Percentiles rank a stretch among this genome's conserved stretches.
phyloP scores from a whole-genome alignment of 2,113 vertebrate species.

The Actenoides lindsayi region DNA sequence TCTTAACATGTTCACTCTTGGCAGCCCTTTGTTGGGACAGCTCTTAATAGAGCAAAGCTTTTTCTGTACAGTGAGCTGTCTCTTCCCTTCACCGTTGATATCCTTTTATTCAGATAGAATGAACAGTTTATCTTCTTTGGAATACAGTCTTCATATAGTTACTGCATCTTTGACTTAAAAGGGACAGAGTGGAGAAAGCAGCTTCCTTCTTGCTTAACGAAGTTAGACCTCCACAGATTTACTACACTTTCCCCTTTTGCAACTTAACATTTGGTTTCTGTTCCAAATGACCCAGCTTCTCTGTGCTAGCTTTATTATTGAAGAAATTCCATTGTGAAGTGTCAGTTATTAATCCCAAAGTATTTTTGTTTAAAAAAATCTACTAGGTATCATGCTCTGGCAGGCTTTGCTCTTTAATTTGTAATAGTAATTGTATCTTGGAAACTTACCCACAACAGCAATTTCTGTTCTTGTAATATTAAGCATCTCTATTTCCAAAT shows the following conservation, averaged over 20 bases:
- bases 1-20: background rate
- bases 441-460: background rate
- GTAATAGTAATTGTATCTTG: background rate
- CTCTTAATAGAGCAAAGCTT: background rate
- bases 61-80: accelerated
- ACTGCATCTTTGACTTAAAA: background rate
- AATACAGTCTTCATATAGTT: background rate
- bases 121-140: background rate
- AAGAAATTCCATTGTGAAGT: background rate
- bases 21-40: background rate
- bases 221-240: background rate
- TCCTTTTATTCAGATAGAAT: background rate
- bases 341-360: background rate
- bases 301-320: background rate
- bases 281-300: background rate
- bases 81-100: background rate
- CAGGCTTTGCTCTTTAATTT: background rate
- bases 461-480: background rate
- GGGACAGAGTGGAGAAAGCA: background rate
- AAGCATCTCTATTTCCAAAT: background rate
- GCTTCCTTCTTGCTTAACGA: background rate
- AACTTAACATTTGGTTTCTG: background rate
- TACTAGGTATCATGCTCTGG: background rate
- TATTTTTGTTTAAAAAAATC: background rate
- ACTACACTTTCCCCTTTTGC: background rate